Evolutionary conservation across 2,113 vertebrate species (phyloP), one percentile per base, ranked within the genome.

Genomic region (Empidonax alnorum): DNA sequence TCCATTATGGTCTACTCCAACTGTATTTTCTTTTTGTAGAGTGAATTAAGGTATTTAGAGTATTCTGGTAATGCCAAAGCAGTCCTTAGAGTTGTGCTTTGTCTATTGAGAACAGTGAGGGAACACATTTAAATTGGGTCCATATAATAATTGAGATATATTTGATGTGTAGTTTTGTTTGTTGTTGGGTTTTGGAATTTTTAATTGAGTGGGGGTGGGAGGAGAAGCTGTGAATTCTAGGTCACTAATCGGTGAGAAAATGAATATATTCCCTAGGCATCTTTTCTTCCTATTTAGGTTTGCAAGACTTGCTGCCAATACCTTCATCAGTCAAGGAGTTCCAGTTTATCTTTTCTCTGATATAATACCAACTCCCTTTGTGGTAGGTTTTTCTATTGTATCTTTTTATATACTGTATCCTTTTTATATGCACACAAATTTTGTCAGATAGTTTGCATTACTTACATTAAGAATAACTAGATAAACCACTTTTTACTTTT

Each of bases 331-430:
- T 96, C 98, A 98, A 72, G 98, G 98, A 31, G 94, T 99, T 68
- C 99, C 99, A 11, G 99, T 99, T 55, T 97, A 99, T 96, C 98
- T 99, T 28, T 99, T 99, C 96, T 98, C 98, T 85, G 98, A 98
- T 78, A 98, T 99, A 96, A 99, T 98, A 22, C 99, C 99, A 22
- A 99, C 99, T n/a, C 99, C 99, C 27, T 99, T 99, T 94, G 99
- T 99, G 98, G 99, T 99, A 98, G 77, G 98, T 97, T 73, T 71
- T 39, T 83, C 37, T 77, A 9, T 39, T 50, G 1, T 12, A 4
- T 49, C 7, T 71, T 67, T 42, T 28, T 62, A 68, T 62, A 17
- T 68, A 55, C 9, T 47, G 1, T 31, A 15, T 62, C 30, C 68
- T 10, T 16, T 78, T 62, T 41, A 56, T 50, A 52, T 37, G 9